phyloP scores from a whole-genome alignment of 2,888 invertebrate species.

The Mycalesis mineus region DNA sequence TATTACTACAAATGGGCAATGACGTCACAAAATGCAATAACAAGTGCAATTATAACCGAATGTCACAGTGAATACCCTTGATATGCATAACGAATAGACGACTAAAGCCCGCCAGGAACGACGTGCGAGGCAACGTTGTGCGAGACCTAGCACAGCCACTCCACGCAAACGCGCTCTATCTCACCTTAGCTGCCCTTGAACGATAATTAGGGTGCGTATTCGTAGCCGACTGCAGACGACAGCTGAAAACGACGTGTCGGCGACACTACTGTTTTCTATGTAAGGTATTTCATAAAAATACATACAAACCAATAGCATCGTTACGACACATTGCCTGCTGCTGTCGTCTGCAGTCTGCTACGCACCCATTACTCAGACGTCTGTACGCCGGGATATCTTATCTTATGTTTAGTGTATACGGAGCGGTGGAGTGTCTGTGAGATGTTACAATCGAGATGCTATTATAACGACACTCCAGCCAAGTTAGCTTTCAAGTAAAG shows the following conservation, averaged over 20 bases:
- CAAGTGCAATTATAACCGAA: not conserved
- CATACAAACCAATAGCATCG: too few species aligned
- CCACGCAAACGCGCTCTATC: conserved; percentile 17
- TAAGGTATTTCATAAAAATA: too few species aligned
- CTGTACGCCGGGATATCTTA: not conserved
- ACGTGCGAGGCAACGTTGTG: conserved; percentile 73
- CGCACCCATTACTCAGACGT: too few species aligned
- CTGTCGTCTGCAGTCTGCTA: too few species aligned
- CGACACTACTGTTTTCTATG: too few species aligned
- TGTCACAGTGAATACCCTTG: conserved; percentile 35
- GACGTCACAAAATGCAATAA: too few species aligned
- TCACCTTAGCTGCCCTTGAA: conserved; percentile 3
- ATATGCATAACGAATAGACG: conserved; percentile 23
- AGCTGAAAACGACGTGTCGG: too few species aligned
- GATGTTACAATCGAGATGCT: conserved; percentile 24
- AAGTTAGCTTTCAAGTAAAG: not conserved
- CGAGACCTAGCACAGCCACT: conserved; percentile 45
- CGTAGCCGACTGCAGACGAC: too few species aligned
- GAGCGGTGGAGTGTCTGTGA: conserved; percentile 34
- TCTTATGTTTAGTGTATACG: not conserved
- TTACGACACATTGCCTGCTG: too few species aligned
- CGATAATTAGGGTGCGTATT: too few species aligned
- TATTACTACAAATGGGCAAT: too few species aligned
- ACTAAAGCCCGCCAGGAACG: conserved; percentile 49
- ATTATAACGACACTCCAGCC: conserved; percentile 34